Percentiles rank a stretch among this genome's conserved stretches.
These are phyloP conservation scores for Bathynomus jamesi DNA, from an alignment of 1,140 invertebrate species.

Conservation along the genomic window DNA sequence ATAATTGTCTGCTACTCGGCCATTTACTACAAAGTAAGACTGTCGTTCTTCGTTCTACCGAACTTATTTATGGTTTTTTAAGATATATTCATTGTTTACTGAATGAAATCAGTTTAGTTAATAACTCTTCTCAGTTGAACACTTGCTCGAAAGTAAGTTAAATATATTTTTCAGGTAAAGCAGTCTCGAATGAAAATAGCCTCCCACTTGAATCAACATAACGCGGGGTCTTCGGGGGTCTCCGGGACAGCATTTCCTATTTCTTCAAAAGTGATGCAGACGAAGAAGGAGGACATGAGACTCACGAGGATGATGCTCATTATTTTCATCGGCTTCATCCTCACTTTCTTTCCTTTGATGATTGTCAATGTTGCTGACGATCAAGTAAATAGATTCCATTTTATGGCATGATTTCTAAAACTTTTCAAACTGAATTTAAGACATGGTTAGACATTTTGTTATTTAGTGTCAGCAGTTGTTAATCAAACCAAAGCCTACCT, in stretches of 20 bases:
- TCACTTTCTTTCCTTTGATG: conserved; percentile 77
- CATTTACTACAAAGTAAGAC: conserved; percentile 66
- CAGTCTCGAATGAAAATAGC: conserved; percentile 60
- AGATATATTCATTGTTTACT: too few relatives aligned
- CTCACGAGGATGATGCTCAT: conserved; percentile 74
- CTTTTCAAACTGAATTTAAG: too few relatives aligned
- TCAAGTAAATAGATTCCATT: conserved; percentile 31
- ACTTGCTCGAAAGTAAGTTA: too few relatives aligned
- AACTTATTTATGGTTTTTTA: background rate
- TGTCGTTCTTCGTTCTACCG: background rate
- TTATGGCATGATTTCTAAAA: too few relatives aligned
- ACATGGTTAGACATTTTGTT: too few relatives aligned
- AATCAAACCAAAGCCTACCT: too few relatives aligned
- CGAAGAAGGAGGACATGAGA: conserved; percentile 57
- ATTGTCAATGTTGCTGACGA: conserved; percentile 75
- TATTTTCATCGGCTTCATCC: conserved; percentile 73
- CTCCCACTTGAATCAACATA: conserved; percentile 47
- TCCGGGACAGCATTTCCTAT: background rate
- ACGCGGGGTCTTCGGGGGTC: background rate
- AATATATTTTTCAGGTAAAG: conserved; percentile 39
- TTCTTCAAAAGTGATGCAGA: background rate
- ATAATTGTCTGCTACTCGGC: conserved; percentile 75
- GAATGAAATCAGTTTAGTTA: too few relatives aligned
- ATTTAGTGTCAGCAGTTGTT: too few relatives aligned
- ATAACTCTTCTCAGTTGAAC: too few relatives aligned